Base-by-base conservation (phyloP, 2,888 invertebrate genomes). In the Pecten maximus region DNA sequence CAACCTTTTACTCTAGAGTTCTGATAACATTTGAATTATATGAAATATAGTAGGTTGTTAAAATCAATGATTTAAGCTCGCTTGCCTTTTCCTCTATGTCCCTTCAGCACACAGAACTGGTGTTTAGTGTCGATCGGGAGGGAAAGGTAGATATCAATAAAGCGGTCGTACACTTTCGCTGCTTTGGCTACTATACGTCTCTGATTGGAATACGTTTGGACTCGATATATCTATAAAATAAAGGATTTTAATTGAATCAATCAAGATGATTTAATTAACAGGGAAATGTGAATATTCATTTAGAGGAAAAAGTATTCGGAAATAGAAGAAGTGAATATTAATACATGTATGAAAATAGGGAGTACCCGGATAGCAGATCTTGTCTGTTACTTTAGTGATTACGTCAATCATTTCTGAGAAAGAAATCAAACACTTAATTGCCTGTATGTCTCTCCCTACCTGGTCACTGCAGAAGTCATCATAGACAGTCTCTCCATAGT, bases 401-500 rank as follows among this genome's bases (percentile, higher is more conserved):
- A n/a, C n/a, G n/a, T n/a, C n/a, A n/a, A n/a, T n/a, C n/a, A n/a
- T n/a, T n/a, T n/a, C n/a, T n/a, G n/a, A n/a, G n/a, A n/a, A n/a
- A n/a, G n/a, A n/a, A n/a, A n/a, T n/a, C n/a, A n/a, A n/a, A n/a
- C n/a, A n/a, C n/a, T n/a, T n/a, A n/a, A n/a, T n/a, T n/a, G n/a
- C n/a, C n/a, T n/a, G n/a, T n/a, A n/a, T n/a, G 12, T 44, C 44
- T 44, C 3, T 54, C 2, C 74, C 6, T 35, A 74, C 74, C 35
- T 74, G 74, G 16, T 74, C 74, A 74, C 35, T 74, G 15, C 74
- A 74, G 74, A 74, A 74, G 35, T 74, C 74, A 35, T 74, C 74
- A 15, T 35, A 74, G 0, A 6, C 23, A 28, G 74, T 74, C 74
- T 74, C 74, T 19, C 74, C 74, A 15, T 74, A 74, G 74, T 74